A percentile compares a stretch with the other conserved stretches of the same genome.
These are phyloP conservation scores for Serranus cabrilla DNA, from an alignment of 2,797 vertebrate species.

Conservation along the genomic window DNA sequence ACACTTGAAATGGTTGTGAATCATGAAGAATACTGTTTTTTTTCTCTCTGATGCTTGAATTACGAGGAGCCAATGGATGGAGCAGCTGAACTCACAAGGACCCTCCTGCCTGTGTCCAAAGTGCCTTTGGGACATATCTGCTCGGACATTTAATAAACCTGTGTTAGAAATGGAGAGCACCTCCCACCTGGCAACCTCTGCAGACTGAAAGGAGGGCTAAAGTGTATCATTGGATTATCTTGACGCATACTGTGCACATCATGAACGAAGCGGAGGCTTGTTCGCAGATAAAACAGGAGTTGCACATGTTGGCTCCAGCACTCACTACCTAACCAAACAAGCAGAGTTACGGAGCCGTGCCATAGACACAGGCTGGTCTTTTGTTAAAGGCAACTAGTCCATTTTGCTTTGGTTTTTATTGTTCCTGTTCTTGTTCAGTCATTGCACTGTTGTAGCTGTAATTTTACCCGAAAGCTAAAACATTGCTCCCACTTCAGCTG, in stretches of 20 bases:
- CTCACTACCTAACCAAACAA: slow-evolving; percentile 55
- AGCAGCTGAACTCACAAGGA: slow-evolving; percentile 51
- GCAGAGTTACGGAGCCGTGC: slow-evolving; percentile 55
- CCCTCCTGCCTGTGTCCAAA: slow-evolving; percentile 65
- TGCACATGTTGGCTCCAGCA: slow-evolving; percentile 43
- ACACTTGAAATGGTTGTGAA: slow-evolving; percentile 32
- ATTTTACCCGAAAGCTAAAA: slow-evolving; percentile 49
- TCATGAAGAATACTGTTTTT: slow-evolving; percentile 43
- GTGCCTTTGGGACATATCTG: slow-evolving; percentile 75
- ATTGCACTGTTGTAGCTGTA: slow-evolving; percentile 66
- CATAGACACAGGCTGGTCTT: slow-evolving; percentile 65
- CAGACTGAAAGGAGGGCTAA: slow-evolving; percentile 52
- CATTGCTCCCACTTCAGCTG: slow-evolving; percentile 33
- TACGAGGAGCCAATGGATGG: slow-evolving; percentile 46
- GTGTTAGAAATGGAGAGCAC: slow-evolving; percentile 25
- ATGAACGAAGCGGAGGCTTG: slow-evolving; percentile 27
- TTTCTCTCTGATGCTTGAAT: slow-evolving; percentile 70
- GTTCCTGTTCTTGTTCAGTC: slow-evolving; percentile 36
- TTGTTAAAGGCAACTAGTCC: slow-evolving; percentile 41
- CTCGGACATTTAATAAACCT: slow-evolving; percentile 52
- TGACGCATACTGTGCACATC: slow-evolving; percentile 43
- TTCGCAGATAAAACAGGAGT: slow-evolving; percentile 32
- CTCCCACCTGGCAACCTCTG: slow-evolving; percentile 16
- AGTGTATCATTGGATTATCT: slow-evolving; percentile 55
- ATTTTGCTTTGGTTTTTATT: slow-evolving; percentile 20